Evolutionary conservation across 2,113 vertebrate genomes (phyloP).

Genomic region (Carlito syrichta): DNA sequence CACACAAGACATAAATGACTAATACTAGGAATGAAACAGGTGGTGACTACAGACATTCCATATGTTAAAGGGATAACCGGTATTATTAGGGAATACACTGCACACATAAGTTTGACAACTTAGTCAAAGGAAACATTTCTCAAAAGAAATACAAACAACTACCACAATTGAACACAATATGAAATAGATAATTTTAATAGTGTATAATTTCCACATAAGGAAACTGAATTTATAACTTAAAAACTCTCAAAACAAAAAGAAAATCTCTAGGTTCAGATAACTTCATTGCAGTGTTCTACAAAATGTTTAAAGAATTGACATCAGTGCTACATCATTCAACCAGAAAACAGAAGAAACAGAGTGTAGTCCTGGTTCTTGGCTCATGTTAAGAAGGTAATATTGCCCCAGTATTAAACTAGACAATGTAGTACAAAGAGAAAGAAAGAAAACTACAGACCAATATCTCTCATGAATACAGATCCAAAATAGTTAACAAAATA

Average conservation of each 20-base stretch:
- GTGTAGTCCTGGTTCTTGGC: neutral
- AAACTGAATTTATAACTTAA: neutral
- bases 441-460: neutral
- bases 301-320: neutral
- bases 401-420: neutral
- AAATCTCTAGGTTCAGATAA: neutral
- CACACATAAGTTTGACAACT: neutral
- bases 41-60: neutral
- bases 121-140: neutral
- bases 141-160: neutral
- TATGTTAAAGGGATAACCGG: neutral
- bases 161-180: neutral
- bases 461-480: neutral
- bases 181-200: neutral
- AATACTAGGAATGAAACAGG: neutral
- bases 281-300: neutral
- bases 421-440: neutral
- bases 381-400: neutral
- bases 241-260: neutral
- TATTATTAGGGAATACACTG: neutral
- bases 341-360: neutral
- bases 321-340: neutral
- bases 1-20: neutral
- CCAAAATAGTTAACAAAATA: neutral
- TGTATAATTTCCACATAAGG: neutral